Percentiles rank a stretch among this genome's conserved stretches.
phyloP scores from a whole-genome alignment of 2,113 vertebrate genomes.

The Ciconia stormi region DNA sequence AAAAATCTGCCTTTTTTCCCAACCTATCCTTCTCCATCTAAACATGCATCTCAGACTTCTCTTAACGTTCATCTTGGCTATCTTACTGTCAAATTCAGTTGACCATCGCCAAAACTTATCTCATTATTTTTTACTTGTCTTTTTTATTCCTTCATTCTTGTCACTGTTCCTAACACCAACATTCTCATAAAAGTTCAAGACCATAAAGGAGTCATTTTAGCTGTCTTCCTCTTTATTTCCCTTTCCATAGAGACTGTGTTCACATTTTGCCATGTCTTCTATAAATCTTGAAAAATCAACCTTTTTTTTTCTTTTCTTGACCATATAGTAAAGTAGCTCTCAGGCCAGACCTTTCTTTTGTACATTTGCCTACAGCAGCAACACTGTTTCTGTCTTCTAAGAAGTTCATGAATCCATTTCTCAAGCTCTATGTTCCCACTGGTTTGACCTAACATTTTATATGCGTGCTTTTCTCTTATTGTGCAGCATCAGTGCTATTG shows the following conservation, averaged over 20 bases:
- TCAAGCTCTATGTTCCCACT: not conserved
- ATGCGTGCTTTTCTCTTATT: not conserved
- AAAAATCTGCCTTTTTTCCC: not conserved
- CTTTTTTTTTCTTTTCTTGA: not conserved
- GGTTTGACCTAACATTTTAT: not conserved
- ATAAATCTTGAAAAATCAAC: not conserved
- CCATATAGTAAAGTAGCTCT: not conserved
- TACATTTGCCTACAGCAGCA: rapidly evolving
- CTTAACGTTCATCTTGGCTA: not conserved
- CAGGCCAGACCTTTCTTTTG: not conserved
- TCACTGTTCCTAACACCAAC: not conserved
- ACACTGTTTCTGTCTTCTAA: not conserved
- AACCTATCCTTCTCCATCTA: not conserved
- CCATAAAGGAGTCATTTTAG: not conserved
- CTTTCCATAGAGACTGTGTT: not conserved
- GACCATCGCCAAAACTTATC: not conserved
- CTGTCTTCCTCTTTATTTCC: not conserved
- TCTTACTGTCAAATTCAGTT: not conserved
- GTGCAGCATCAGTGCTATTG: not conserved
- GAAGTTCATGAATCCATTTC: not conserved
- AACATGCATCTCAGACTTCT: not conserved
- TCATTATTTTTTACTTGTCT: not conserved
- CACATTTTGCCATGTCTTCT: not conserved
- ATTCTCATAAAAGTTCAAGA: not conserved
- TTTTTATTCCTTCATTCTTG: not conserved